Base-by-base conservation (phyloP, 1,140 invertebrate species). In the Drosophila equinoxialis region DNA sequence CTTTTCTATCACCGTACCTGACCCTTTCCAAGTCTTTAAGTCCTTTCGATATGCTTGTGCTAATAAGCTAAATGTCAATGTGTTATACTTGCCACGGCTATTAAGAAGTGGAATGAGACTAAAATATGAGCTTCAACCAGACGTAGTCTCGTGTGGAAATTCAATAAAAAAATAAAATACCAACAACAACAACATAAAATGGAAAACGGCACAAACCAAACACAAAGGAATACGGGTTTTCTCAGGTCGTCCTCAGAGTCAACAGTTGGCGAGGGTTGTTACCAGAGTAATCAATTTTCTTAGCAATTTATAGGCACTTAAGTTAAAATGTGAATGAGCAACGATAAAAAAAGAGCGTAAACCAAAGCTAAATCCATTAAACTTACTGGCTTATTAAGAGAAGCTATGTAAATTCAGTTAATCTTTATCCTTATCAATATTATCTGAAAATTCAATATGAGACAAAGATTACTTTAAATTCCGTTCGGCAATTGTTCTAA, bases 21-120 rank as follows among this genome's bases (percentile, higher is more conserved):
- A 13, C 37, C 14, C 26, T 45, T 30, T 51, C 48, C 35, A 48
- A 41, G 35, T 55, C 48, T 48, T 39, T 37, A 39, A 37, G 51
- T 60, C 51, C 67, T 26, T 26, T 65, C 54, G 37, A 54, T 20
- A 45, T 55, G 42, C 65, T 33, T 14, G 64, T 77, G 76, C 79
- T 77, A 81, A 77, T 74, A 85, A 74, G 70, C 63, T 65, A 80
- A 84, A 85, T 81, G 68, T 68, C 74, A 85, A 72, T 68, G 81
- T 80, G 81, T 84, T 81, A 80, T 74, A 81, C 45, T 51, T 51
- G 17, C 45, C 17, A 51, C 45, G 66, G 65, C 67, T 65, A 71
- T 65, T 68, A 65, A 64, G 35, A 33, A 17, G 2, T 10, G 10
- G 26, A 35, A 30, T 6, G 58, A 30, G 54, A 42, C n/a, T 0